These are phyloP conservation scores for Heliocidaris erythrogramma DNA, from an alignment of 35 echinoderm and acorn worm species.

Conservation along the genomic window DNA sequence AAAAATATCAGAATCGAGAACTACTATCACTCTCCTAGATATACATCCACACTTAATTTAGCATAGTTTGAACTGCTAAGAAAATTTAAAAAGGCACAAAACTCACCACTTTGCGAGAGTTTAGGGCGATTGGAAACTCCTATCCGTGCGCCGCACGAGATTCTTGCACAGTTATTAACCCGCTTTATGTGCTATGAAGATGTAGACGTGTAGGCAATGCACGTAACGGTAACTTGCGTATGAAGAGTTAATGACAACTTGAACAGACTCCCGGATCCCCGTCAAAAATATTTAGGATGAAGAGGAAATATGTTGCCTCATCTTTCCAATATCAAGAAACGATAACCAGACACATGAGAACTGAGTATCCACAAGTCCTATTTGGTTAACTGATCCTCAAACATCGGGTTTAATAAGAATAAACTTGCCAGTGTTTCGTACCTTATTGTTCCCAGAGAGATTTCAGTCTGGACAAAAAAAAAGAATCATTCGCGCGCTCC, in stretches of 20 bases:
- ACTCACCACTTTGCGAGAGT: neutral
- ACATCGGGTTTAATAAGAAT: slow-evolving; percentile 15
- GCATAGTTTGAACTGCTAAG: neutral
- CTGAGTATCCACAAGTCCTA: neutral
- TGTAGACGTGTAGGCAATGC: neutral
- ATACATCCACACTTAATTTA: neutral
- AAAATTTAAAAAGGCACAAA: neutral
- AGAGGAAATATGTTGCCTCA: neutral
- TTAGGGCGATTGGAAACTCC: slow-evolving; percentile 15
- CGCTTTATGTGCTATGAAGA: neutral
- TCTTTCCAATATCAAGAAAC: neutral
- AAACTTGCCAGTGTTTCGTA: slow-evolving; percentile 37
- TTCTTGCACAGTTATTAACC: neutral
- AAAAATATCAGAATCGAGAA: neutral
- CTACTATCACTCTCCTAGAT: neutral
- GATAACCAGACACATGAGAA: neutral
- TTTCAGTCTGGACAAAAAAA: slow-evolving; percentile 31
- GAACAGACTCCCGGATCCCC: neutral
- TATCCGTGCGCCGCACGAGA: neutral
- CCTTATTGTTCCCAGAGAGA: slow-evolving; percentile 29
- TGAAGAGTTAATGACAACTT: slow-evolving; percentile 35
- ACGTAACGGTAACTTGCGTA: neutral
- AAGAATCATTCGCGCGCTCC: slow-evolving; percentile 21
- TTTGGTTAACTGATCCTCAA: neutral
- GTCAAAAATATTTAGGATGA: slow-evolving; percentile 35